phyloP scores from a whole-genome alignment of 1,140 invertebrate genomes.

The Grapholita molesta region DNA sequence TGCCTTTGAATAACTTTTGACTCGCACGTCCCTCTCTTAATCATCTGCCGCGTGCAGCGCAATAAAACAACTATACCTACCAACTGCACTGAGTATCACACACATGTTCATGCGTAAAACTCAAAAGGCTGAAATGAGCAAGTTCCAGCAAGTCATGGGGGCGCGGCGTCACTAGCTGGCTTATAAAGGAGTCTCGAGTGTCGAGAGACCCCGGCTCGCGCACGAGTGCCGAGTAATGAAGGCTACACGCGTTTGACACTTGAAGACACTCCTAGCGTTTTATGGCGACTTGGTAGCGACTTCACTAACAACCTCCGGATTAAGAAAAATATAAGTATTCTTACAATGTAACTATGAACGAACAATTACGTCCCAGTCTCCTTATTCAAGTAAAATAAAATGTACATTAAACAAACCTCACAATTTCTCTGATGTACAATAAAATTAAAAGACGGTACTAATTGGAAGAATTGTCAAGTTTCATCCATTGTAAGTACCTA shows the following conservation, averaged over 20 bases:
- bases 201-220: slow-evolving; percentile 23
- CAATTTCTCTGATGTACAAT: neutral
- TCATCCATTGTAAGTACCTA: neutral
- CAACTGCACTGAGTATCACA: neutral
- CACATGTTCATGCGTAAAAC: slow-evolving; percentile 4
- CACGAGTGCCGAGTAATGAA: slow-evolving; percentile 28
- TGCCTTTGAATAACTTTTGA: neutral
- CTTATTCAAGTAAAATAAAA: neutral
- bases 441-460: slow-evolving; percentile 4
- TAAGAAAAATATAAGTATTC: slow-evolving; percentile 5
- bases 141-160: slow-evolving; percentile 23
- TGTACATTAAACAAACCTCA: neutral
- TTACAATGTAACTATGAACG: neutral
- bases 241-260: slow-evolving; percentile 26
- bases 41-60: neutral
- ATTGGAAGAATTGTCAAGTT: slow-evolving; percentile 11
- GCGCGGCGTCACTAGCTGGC: slow-evolving; percentile 26
- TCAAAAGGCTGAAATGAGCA: slow-evolving; percentile 31
- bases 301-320: neutral
- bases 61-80: neutral
- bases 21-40: neutral
- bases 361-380: neutral
- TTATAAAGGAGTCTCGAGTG: slow-evolving; percentile 43
- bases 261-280: slow-evolving; percentile 8
- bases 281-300: slow-evolving; percentile 4